Evolutionary conservation across 2,113 vertebrate species (phyloP), one percentile per base, ranked within the genome.

Genomic region (Lethenteron camtschaticum): DNA sequence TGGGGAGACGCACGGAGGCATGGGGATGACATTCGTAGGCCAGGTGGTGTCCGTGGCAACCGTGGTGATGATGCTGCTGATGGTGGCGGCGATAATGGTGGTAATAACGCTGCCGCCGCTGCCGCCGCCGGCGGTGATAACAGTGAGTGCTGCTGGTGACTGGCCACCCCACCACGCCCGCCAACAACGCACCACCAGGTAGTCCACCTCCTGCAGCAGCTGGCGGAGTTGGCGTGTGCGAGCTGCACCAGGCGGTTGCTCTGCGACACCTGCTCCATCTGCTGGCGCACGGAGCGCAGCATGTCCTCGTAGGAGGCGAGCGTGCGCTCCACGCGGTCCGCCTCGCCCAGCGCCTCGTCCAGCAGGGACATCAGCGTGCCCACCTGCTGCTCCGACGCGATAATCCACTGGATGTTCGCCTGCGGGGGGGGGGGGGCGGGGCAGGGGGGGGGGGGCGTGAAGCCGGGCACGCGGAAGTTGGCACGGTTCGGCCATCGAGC

Each of bases 191-290:
- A 99, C 94, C 84, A 99, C 94, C 20, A 99, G 79, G 74, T 92
- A 99, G 76, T 96, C 89, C 74, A 99, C 95, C 78, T 99, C 92
- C 0, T 90, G 85, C 58, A 96, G 81, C 2, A 99, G 82, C 56
- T 89, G 92, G 74, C 87, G 3, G 90, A 96, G 76, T 99, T 99
- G 12, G 90, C 92, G 80, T 86, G 92, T 79, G 88, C 96, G 74
- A 96, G 90, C 74, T 97, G 90, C 75, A 99, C 94, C 55, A 97
- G 82, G 72, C 86, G 87, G 78, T 99, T 99, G 80, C 92, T 99
- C 80, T 97, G 89, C 9, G 94, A 99, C 75, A 99, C 96, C 75
- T 99, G 92, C 78, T 99, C 92, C 94, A 97, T 99, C 80, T 99
- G 94, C 55, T 99, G 90, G 76, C 95, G 96, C 12, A 99, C 94